Evolutionary conservation across 2,113 vertebrate genomes (phyloP).

Genomic region (Callopanchax toddi): DNA sequence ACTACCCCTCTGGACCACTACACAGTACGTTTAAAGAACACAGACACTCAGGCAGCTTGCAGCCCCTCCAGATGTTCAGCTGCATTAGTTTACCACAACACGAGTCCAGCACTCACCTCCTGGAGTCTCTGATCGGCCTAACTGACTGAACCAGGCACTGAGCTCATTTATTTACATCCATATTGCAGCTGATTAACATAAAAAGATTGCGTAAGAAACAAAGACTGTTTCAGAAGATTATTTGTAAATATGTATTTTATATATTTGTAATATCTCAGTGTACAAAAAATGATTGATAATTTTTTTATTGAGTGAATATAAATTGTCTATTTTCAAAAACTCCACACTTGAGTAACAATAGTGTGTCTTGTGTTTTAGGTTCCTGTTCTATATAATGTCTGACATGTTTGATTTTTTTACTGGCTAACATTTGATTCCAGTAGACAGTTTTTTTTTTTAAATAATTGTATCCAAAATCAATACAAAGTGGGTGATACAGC

Average conservation of each 20-base stretch:
- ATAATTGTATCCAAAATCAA: background rate
- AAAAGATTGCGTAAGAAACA: constrained; percentile 32
- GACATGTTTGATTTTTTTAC: constrained; percentile 17
- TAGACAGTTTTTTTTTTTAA: background rate
- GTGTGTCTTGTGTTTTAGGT: constrained; percentile 20
- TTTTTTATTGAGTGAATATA: constrained; percentile 40
- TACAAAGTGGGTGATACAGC: background rate
- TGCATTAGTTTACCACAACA: constrained; percentile 76
- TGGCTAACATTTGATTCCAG: background rate
- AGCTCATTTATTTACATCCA: constrained; percentile 65
- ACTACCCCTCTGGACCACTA: constrained; percentile 87
- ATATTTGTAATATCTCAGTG: constrained; percentile 48
- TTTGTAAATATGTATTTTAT: constrained; percentile 47
- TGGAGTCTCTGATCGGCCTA: constrained; percentile 89
- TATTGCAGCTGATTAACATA: no score
- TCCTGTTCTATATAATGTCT: constrained; percentile 10
- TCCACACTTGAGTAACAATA: constrained; percentile 24
- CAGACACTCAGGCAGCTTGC: constrained; percentile 78
- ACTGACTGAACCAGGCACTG: constrained; percentile 82
- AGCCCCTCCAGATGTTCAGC: constrained; percentile 81
- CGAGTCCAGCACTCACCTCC: constrained; percentile 84
- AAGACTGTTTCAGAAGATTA: constrained; percentile 41
- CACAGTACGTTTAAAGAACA: constrained; percentile 86
- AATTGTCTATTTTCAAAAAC: constrained; percentile 23
- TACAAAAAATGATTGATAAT: constrained; percentile 42